Conservation (phyloP, 2,797 vertebrate genomes). For the Platyrinchus mystaceus region DNA sequence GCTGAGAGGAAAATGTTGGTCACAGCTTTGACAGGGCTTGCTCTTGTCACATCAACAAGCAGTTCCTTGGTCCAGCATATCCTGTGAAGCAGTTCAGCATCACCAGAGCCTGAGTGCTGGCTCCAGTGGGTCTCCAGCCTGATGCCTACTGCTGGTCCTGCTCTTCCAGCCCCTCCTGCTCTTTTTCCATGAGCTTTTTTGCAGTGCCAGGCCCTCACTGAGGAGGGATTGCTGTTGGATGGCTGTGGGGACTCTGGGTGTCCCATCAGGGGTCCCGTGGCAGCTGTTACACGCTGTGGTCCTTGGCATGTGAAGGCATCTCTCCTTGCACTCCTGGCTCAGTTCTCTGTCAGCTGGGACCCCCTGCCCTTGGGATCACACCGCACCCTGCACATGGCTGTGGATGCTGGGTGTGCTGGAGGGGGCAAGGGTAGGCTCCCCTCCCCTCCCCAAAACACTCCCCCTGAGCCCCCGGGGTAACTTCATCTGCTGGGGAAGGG, state of each 20-base stretch:
- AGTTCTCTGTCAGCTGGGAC: background rate
- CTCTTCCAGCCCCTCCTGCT: background rate
- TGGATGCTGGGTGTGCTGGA: background rate
- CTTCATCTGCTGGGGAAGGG: background rate
- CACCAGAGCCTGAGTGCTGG: background rate
- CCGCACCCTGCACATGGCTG: rapidly evolving
- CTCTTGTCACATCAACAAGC: background rate
- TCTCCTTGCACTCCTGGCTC: rapidly evolving
- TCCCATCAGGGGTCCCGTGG: rapidly evolving
- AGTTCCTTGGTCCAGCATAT: background rate
- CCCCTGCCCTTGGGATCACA: background rate
- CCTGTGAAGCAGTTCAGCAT: background rate
- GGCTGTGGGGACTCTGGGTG: background rate
- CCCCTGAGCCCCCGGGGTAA: background rate
- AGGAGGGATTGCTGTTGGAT: background rate
- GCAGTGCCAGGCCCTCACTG: background rate
- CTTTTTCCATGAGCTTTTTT: background rate
- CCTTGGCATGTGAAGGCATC: rapidly evolving
- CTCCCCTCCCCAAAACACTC: background rate
- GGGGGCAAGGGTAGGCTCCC: background rate
- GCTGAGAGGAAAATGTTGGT: background rate
- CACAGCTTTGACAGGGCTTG: background rate
- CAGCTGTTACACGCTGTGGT: background rate
- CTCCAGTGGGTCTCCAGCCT: background rate
- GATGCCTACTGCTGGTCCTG: background rate